Base-by-base conservation (phyloP, 2,888 invertebrate genomes). In the Dryadula phaetusa region DNA sequence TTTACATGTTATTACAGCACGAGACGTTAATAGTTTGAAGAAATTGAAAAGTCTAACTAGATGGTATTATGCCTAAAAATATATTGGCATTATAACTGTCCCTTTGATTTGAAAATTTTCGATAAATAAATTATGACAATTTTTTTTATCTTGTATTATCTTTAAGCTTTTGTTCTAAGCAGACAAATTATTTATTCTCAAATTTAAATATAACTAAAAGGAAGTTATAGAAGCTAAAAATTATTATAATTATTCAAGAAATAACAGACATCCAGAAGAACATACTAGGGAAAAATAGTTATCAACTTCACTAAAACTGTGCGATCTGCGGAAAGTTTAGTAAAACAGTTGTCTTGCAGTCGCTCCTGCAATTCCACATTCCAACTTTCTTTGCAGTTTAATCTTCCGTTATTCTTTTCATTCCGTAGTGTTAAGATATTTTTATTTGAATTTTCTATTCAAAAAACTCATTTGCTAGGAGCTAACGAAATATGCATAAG, bases 1-100 rank as follows among this genome's bases (percentile, higher is more conserved):
- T 90, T 90, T 90, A 85, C 90, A 90, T 90, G 88, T 86, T 81
- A 86, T 88, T 87, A 76, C 76, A 53, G 82, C 82, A 83, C 78
- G 86, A 88, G 87, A 81, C 82, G 80, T 79, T 82, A 84, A 87
- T 88, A 88, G 88, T 87, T 83, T 80, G 77, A 18, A 28, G 79
- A 81, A 77, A 82, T 80, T 79, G 79, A 77, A 37, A 54, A 49
- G n/a, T 16, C 16, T 16, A 28, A 28, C n/a, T 28, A 3, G n/a
- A 49, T 49, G 25, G 18, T 6, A 28, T 49, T 28, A 40, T 47
- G 7, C 20, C 20, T 46, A 6, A 22, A 12, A 12, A 12, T 37
- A 12, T 12, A 37, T n/a, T 40, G 40, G 3, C n/a, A n/a, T n/a
- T 40, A 40, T n/a, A 40, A n/a, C 6, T 40, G 1, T n/a, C n/a